Evolutionary conservation across 2,888 invertebrate genomes (phyloP), one percentile per base, ranked within the genome.

Genomic region (Orthosia incerta): DNA sequence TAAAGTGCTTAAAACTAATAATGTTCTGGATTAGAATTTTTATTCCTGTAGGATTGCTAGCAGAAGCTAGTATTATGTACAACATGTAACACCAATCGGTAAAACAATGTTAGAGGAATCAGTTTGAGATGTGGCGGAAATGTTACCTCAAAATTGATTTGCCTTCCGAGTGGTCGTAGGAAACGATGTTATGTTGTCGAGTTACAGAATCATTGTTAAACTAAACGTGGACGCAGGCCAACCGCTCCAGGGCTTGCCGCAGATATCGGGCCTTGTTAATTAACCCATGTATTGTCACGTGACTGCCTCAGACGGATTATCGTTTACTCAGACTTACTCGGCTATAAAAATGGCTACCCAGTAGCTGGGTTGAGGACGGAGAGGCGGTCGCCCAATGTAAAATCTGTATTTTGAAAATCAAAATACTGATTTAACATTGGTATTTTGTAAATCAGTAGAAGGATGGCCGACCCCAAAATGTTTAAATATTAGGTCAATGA

Each of bases 181-280:
- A 39, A 63, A 79, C 57, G 53, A 20, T 50, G 62, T 79, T 53
- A 79, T 26, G 48, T 59, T n/a, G 15, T 13, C n/a, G 45, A 31
- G 55, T 51, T 60, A 20, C 20, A 46, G 56, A 56, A 56, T 74
- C 61, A 75, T 80, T 80, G 64, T 20, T 57, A 51, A 77, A 77
- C 65, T n/a, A 75, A 62, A 61, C 46, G 11, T 61, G 31, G 55
- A 13, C 9, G 23, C n/a, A 46, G 23, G 46, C 46, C 55, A 15
- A 59, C 31, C 55, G 74, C 55, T 80, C 15, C 55, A 65, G 15
- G 65, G 31, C 64, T 12, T 12, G 11, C 18, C 13, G 3, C 59
- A 80, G 59, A 73, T 76, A 80, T 71, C n/a, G 59, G 23, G 4
- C 12, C 45, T 71, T 55, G 20, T 53, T 55, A 55, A 78, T 48